Evolutionary conservation across 2,888 invertebrate species (phyloP).

Genomic region (Sphaerophoria taeniata): DNA sequence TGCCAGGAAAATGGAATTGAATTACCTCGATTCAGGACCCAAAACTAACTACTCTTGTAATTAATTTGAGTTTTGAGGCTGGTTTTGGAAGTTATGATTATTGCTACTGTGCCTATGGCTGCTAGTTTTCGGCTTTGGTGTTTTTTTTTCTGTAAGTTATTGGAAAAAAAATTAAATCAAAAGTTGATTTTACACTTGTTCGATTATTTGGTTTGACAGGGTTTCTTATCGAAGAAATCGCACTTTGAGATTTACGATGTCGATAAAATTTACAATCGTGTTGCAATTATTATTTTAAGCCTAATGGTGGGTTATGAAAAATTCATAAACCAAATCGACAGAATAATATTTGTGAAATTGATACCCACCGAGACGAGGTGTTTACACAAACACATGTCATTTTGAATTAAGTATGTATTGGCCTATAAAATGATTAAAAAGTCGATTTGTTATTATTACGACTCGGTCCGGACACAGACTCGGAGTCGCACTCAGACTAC

Average conservation of each 20-base stretch:
- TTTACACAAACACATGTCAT: no score
- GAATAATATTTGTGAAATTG: no score
- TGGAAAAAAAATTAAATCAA: neutral
- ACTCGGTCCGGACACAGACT: no score
- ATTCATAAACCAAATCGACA: no score
- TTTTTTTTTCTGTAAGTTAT: neutral
- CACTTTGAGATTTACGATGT: neutral
- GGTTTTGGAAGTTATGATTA: neutral
- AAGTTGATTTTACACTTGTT: neutral
- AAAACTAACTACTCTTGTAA: conserved; percentile 33
- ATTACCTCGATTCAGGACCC: conserved; percentile 38
- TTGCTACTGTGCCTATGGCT: neutral
- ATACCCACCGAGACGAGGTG: no score
- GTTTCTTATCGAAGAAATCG: neutral
- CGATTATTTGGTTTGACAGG: neutral
- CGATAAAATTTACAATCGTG: neutral
- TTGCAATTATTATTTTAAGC: no score
- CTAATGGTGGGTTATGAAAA: no score
- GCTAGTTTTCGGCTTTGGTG: neutral
- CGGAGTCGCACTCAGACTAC: no score
- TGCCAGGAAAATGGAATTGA: conserved; percentile 41
- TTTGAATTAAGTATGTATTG: no score
- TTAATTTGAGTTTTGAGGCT: conserved; percentile 27
- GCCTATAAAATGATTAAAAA: no score
- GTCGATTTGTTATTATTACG: no score